Conservation (phyloP, 2,797 vertebrate genomes). For the Rhynchonycteris naso region DNA sequence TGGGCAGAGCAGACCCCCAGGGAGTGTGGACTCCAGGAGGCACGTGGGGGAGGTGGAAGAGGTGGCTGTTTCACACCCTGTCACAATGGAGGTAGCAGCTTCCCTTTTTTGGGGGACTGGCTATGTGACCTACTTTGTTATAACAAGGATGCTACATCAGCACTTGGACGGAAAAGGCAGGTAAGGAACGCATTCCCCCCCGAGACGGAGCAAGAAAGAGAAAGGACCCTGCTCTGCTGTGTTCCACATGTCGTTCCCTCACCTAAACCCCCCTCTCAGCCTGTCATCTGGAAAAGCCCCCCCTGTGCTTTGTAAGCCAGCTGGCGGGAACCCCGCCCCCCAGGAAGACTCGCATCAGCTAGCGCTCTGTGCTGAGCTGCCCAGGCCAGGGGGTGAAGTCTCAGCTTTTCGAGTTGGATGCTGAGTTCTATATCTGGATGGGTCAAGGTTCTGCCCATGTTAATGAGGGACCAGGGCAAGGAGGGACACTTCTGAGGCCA, state of each 20-base stretch:
- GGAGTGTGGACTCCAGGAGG: not conserved
- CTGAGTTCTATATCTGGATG: not conserved
- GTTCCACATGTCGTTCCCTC: not conserved
- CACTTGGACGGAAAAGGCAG: not conserved
- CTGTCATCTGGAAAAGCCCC: not conserved
- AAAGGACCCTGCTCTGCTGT: not conserved
- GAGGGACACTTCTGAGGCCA: not conserved
- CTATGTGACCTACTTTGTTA: constrained; percentile 63
- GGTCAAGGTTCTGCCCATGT: not conserved
- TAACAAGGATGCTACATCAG: constrained; percentile 51
- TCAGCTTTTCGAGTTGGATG: not conserved
- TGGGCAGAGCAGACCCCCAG: not conserved
- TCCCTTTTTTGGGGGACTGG: constrained; percentile 53
- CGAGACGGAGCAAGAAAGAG: not conserved
- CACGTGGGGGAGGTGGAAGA: not conserved
- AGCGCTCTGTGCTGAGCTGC: not conserved
- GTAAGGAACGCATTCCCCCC: not conserved
- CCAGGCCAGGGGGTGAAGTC: not conserved
- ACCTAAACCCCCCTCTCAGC: not conserved
- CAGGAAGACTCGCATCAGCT: not conserved
- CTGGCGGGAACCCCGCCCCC: not conserved
- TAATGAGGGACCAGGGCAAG: not conserved
- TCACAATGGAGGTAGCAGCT: constrained; percentile 30
- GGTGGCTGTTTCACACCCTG: not conserved
- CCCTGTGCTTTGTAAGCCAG: not conserved